Evolutionary conservation across 2,113 vertebrate species (phyloP).

Genomic region (Podarcis muralis): DNA sequence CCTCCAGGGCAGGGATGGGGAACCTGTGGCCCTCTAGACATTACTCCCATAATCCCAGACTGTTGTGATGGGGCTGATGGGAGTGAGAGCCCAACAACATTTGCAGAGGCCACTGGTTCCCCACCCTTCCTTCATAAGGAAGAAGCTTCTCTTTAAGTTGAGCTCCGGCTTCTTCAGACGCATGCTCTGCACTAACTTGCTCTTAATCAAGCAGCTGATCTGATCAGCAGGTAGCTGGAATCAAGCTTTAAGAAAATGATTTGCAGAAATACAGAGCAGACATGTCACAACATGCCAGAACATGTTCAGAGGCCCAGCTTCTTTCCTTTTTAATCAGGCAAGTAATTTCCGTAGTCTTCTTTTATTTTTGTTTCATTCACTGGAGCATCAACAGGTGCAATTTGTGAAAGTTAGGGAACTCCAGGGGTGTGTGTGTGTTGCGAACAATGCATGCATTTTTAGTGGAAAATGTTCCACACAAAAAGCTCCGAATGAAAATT

Average conservation of each 20-base stretch:
- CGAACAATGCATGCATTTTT: neutral
- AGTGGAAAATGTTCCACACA: neutral
- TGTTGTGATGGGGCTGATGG: neutral
- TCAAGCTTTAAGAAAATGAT: conserved; percentile 2
- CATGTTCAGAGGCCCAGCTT: neutral
- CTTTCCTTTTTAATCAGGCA: neutral
- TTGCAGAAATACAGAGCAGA: neutral
- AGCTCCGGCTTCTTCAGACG: neutral
- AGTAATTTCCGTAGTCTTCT: neutral
- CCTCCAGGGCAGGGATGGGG: neutral
- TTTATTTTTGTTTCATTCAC: neutral
- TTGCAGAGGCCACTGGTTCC: neutral
- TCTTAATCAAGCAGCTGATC: conserved; percentile 17
- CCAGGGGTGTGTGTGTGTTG: too few species aligned
- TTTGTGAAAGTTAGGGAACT: neutral
- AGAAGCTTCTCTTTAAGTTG: neutral
- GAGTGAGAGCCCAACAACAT: neutral
- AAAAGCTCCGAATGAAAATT: neutral
- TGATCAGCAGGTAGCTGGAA: conserved; percentile 24
- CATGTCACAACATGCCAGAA: conserved; percentile 11
- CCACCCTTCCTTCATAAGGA: neutral
- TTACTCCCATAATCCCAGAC: neutral
- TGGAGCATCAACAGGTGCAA: neutral
- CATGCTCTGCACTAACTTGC: neutral
- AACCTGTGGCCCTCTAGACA: neutral